These are phyloP conservation scores for Furcifer pardalis DNA, from an alignment of 2,797 vertebrate genomes.

Conservation along the genomic window DNA sequence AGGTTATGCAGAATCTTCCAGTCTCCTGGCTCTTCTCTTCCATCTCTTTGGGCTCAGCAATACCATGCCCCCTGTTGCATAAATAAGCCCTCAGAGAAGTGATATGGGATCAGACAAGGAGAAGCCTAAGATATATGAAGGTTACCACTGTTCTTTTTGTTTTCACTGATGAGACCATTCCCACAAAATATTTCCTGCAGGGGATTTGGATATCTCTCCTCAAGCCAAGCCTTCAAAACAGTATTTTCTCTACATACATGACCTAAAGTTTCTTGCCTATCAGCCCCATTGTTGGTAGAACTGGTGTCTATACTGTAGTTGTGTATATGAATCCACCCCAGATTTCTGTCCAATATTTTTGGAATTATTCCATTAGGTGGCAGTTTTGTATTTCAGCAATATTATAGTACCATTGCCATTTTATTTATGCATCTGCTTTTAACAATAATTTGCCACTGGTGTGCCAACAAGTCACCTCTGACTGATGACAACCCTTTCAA, in stretches of 20 bases:
- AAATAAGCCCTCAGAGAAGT: slow-evolving; percentile 2
- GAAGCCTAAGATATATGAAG: background rate
- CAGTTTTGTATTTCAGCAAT: too few species aligned
- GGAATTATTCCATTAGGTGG: background rate
- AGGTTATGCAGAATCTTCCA: too few species aligned
- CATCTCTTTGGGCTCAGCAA: background rate
- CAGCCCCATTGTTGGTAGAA: background rate
- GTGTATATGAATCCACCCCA: background rate
- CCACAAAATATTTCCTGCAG: background rate
- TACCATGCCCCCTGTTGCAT: background rate
- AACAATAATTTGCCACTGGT: too few species aligned
- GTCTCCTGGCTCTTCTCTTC: too few species aligned
- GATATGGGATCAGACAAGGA: background rate
- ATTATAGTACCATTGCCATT: too few species aligned
- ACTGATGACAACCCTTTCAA: background rate
- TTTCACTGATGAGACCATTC: background rate
- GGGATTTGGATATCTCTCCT: background rate
- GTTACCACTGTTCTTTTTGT: background rate
- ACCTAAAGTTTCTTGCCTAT: background rate
- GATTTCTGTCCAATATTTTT: background rate
- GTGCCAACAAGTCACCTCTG: background rate
- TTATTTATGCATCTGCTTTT: background rate
- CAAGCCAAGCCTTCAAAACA: background rate
- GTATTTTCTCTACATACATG: too few species aligned
- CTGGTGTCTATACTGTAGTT: background rate